Evolutionary conservation across 2,113 vertebrate genomes (phyloP).

Genomic region (Chionis minor): DNA sequence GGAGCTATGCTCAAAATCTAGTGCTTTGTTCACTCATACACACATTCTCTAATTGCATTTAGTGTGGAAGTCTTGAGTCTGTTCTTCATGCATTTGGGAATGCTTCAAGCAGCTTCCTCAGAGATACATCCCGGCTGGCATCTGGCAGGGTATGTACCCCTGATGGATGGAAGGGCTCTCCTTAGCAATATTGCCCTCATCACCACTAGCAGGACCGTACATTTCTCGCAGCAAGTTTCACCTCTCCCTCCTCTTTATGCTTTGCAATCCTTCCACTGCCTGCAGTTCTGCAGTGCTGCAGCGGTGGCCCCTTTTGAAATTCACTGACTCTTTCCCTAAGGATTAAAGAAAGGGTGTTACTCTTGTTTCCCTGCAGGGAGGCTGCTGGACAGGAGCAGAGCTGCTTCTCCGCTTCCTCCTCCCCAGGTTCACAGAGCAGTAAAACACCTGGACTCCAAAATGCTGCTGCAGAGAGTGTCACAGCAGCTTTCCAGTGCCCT

Average conservation of each 20-base stretch:
- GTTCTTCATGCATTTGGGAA: not conserved
- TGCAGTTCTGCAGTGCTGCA: not conserved
- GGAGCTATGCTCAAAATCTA: not conserved
- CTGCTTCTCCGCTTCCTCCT: not conserved
- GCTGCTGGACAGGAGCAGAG: fast-evolving
- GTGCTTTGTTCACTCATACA: not conserved
- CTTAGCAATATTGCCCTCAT: not conserved
- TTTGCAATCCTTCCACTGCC: not conserved
- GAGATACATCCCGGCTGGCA: not conserved
- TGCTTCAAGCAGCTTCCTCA: not conserved
- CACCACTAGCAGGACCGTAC: not conserved
- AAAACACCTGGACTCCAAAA: not conserved
- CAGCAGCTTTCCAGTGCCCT: not conserved
- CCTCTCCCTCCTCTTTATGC: not conserved
- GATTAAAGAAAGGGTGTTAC: not conserved
- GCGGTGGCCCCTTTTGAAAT: not conserved
- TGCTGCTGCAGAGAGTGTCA: not conserved
- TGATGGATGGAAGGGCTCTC: not conserved
- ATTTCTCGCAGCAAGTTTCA: not conserved
- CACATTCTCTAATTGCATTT: not conserved
- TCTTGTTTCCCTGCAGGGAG: not conserved
- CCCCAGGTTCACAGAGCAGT: not conserved
- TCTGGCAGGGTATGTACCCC: fast-evolving
- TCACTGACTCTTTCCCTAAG: not conserved
- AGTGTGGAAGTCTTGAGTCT: not conserved